Percentiles rank a stretch among this genome's conserved stretches.
Evolutionary conservation across 2,888 invertebrate species (phyloP).

Genomic region (Gonocerus acuteangulatus): DNA sequence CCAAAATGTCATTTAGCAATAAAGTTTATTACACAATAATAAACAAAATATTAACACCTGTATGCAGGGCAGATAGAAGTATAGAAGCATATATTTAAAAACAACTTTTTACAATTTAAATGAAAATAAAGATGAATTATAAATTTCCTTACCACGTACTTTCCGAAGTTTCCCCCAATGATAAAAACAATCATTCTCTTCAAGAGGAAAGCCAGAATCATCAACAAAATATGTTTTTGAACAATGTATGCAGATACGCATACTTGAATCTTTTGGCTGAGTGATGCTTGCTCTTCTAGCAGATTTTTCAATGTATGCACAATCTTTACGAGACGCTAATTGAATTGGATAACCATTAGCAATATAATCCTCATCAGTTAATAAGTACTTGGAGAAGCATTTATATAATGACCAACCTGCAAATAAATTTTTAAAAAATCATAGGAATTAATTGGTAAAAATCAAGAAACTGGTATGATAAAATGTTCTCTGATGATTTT

Average conservation of each 20-base stretch:
- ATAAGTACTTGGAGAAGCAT: slow-evolving; percentile 30
- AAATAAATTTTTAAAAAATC: background rate
- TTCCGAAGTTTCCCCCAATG: slow-evolving; percentile 82
- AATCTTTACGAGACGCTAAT: slow-evolving; percentile 13
- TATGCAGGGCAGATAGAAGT: no score
- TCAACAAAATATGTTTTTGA: slow-evolving; percentile 70
- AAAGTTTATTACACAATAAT: no score
- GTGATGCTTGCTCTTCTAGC: slow-evolving; percentile 10
- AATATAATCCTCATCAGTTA: slow-evolving; percentile 24
- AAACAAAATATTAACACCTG: no score
- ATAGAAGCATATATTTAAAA: no score
- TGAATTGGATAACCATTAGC: slow-evolving; percentile 29
- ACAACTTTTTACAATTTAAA: no score
- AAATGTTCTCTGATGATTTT: no score
- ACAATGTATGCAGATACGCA: slow-evolving; percentile 63
- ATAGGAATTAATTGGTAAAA: no score
- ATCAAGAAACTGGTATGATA: no score
- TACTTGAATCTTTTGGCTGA: slow-evolving; percentile 45
- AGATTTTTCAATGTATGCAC: slow-evolving; percentile 26
- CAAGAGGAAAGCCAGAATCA: slow-evolving; percentile 63
- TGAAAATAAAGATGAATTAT: no score
- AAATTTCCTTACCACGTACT: slow-evolving; percentile 61
- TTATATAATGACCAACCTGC: slow-evolving; percentile 29
- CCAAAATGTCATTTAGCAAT: no score
- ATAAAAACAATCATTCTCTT: slow-evolving; percentile 79